Percentiles rank a stretch among this genome's conserved stretches.
Conservation (phyloP, 2,113 vertebrate genomes). For the Dromiciops gliroides region DNA sequence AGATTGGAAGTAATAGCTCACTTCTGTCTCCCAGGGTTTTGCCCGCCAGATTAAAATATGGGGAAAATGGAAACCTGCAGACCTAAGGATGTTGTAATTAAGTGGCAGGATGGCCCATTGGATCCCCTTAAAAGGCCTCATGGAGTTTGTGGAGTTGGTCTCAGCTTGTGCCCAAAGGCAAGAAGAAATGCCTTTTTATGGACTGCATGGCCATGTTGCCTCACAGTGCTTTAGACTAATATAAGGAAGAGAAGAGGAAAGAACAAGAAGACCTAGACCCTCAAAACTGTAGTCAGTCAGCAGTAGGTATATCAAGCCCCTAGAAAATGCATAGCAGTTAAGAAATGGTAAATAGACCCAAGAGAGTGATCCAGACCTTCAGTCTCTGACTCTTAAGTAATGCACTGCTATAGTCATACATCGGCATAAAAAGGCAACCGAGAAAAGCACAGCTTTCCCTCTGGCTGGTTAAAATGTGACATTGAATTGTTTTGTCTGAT, state of each 20-base stretch:
- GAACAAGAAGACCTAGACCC: slow-evolving; percentile 8
- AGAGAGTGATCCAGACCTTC: neutral
- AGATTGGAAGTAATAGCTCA: slow-evolving; percentile 25
- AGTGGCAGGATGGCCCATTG: neutral
- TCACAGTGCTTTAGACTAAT: neutral
- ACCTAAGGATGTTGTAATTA: neutral
- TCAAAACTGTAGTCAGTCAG: neutral
- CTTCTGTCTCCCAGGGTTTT: slow-evolving; percentile 11
- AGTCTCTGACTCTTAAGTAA: neutral
- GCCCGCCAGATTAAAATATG: neutral
- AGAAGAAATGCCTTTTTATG: neutral
- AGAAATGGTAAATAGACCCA: slow-evolving; percentile 10
- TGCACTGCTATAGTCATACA: neutral
- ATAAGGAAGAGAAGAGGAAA: neutral
- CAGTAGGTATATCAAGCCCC: neutral
- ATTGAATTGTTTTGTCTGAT: slow-evolving; percentile 1
- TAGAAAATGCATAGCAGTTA: slow-evolving; percentile 28
- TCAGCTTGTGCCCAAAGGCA: neutral
- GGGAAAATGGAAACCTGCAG: neutral
- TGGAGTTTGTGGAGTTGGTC: slow-evolving; percentile 18
- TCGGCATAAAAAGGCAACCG: neutral
- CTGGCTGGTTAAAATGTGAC: slow-evolving; percentile 5
- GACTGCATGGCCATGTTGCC: neutral
- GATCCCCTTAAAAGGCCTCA: neutral
- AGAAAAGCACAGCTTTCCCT: neutral